Evolutionary conservation across 2,888 invertebrate genomes (phyloP).

Genomic region (Branchipolynoe longqiensis): DNA sequence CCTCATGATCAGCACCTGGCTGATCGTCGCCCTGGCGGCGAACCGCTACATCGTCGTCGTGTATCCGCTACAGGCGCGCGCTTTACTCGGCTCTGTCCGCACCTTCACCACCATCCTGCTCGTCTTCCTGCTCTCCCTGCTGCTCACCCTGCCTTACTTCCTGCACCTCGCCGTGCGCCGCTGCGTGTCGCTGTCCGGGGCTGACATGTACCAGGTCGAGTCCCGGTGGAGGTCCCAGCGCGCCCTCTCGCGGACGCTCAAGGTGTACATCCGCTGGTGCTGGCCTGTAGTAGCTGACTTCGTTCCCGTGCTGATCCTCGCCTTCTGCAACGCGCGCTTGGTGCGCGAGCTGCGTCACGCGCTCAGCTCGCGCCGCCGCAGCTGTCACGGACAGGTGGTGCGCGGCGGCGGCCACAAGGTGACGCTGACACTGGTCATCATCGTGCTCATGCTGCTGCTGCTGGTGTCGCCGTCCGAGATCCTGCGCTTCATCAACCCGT

Average conservation of each 20-base stretch:
- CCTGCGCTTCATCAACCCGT: slow-evolving; percentile 63
- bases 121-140: slow-evolving; percentile 86
- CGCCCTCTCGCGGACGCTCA: neutral
- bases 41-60: slow-evolving; percentile 89
- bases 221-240: neutral
- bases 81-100: slow-evolving; percentile 84
- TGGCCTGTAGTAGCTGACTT: slow-evolving; percentile 78
- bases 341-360: slow-evolving; percentile 76
- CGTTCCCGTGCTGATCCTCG: slow-evolving; percentile 74
- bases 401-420: slow-evolving; percentile 73
- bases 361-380: slow-evolving; percentile 71
- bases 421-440: slow-evolving; percentile 76
- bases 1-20: slow-evolving; percentile 88
- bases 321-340: slow-evolving; percentile 76
- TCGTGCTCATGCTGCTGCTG: slow-evolving; percentile 77
- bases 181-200: slow-evolving; percentile 18
- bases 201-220: slow-evolving; percentile 11
- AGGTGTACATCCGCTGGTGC: slow-evolving; percentile 64
- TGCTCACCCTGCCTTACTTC: slow-evolving; percentile 85
- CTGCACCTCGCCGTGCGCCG: slow-evolving; percentile 32
- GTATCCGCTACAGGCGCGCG: slow-evolving; percentile 85
- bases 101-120: slow-evolving; percentile 86
- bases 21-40: slow-evolving; percentile 88
- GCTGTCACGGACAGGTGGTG: slow-evolving; percentile 69
- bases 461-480: slow-evolving; percentile 78